phyloP scores from a whole-genome alignment of 2,113 vertebrate genomes.

The Jaculus jaculus region DNA sequence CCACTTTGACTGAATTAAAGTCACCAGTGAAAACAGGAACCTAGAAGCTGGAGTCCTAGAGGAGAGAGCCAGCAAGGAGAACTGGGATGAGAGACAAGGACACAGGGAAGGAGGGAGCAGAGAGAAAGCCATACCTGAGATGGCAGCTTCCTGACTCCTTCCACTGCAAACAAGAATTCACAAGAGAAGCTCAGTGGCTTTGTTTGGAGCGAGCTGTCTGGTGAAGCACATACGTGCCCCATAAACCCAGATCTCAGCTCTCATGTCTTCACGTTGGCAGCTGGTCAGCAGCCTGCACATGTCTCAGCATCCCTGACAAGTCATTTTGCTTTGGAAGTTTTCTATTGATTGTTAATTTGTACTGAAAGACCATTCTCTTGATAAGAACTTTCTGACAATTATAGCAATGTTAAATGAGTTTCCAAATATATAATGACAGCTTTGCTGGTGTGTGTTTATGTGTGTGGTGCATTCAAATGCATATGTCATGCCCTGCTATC shows the following conservation, averaged over 20 bases:
- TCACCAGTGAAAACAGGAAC: not conserved
- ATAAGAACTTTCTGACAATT: conserved; percentile 53
- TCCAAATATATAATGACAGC: conserved; percentile 51
- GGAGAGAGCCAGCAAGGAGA: not conserved
- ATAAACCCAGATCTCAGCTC: conserved; percentile 79
- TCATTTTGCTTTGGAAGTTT: conserved; percentile 77
- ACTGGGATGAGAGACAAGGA: not conserved
- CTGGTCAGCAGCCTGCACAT: conserved; percentile 79
- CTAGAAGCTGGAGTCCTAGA: not conserved
- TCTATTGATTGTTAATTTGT: conserved; percentile 76
- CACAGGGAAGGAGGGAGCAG: conserved; percentile 59
- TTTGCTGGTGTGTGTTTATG: not conserved
- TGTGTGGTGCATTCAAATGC: not conserved
- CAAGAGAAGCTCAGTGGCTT: conserved; percentile 64
- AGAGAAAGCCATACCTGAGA: conserved; percentile 58
- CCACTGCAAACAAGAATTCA: conserved; percentile 72
- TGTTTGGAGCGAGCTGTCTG: conserved; percentile 78
- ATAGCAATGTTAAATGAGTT: conserved; percentile 26
- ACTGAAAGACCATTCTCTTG: conserved; percentile 61
- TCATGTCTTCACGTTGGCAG: conserved; percentile 76
- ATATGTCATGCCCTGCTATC: not conserved
- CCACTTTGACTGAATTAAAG: not conserved
- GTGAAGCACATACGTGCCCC: conserved; percentile 79
- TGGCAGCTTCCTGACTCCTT: conserved; percentile 62
- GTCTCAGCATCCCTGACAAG: conserved; percentile 77